phyloP scores from a whole-genome alignment of 2,888 invertebrate genomes.

The Meliscaeva auricollis region DNA sequence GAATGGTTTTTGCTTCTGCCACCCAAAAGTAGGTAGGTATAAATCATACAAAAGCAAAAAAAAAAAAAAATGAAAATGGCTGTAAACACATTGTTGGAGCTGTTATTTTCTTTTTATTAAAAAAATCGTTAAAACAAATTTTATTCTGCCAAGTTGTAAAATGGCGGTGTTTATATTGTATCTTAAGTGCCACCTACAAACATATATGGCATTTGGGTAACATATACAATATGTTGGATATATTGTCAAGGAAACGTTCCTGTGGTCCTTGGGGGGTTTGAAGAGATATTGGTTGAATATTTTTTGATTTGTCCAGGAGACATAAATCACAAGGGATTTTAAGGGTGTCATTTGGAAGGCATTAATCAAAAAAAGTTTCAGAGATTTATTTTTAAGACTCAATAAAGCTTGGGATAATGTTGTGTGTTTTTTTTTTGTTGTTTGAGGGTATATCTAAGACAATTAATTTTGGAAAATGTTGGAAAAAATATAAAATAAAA shows the following conservation, averaged over 20 bases:
- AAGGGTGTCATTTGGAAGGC: constrained; percentile 53
- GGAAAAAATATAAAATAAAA: background rate
- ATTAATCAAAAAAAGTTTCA: constrained; percentile 60
- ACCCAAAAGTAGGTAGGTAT: constrained; percentile 11
- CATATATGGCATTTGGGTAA: background rate
- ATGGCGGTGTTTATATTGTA: constrained; percentile 43
- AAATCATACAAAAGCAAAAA: constrained; percentile 19
- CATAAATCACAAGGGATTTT: constrained; percentile 60
- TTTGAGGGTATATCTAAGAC: background rate
- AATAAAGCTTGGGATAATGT: constrained; percentile 24
- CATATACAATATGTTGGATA: background rate
- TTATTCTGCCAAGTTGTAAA: constrained; percentile 40
- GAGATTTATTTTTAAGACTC: constrained; percentile 58
- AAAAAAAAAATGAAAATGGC: constrained; percentile 10
- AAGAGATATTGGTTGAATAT: background rate
- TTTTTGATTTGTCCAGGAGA: constrained; percentile 38
- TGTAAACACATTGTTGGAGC: constrained; percentile 34
- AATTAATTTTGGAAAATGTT: constrained; percentile 19
- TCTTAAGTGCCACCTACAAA: background rate
- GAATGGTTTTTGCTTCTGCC: background rate
- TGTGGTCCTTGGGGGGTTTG: background rate
- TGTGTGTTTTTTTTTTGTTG: background rate
- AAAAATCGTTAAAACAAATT: constrained; percentile 63
- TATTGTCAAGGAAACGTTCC: constrained; percentile 16
- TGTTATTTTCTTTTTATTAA: constrained; percentile 49